Conservation (phyloP, 1,140 invertebrate genomes). For the Pararge aegeria region DNA sequence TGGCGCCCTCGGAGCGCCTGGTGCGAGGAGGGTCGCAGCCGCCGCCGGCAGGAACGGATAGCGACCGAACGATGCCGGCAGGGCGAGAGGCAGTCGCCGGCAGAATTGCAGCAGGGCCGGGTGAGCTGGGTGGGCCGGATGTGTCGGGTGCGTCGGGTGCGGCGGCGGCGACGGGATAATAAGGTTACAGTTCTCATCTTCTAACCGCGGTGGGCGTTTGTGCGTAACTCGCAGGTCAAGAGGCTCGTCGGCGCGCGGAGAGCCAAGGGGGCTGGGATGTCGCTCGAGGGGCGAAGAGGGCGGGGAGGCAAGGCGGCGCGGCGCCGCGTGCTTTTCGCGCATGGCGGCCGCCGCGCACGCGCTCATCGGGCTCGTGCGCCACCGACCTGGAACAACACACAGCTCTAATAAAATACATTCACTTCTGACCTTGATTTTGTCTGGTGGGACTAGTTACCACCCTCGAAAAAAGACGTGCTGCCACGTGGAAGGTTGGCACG, state of each 20-base stretch:
- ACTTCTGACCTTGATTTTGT: not conserved
- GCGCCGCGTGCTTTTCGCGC: conserved; percentile 78
- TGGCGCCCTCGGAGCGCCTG: conserved; percentile 69
- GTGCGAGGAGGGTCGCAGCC: conserved; percentile 61
- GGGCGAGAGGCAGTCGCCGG: conserved; percentile 66
- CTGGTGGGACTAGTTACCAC: too few relatives aligned
- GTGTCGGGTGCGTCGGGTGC: conserved; percentile 71
- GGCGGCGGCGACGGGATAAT: conserved; percentile 81
- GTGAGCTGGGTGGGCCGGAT: conserved; percentile 68
- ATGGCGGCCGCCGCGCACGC: conserved; percentile 77
- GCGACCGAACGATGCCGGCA: conserved; percentile 72
- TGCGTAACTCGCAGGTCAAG: conserved; percentile 90
- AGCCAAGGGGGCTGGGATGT: conserved; percentile 62
- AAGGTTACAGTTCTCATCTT: conserved; percentile 89
- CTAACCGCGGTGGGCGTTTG: conserved; percentile 84
- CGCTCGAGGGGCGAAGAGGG: conserved; percentile 55
- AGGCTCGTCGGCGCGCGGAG: conserved; percentile 84
- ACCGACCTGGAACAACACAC: conserved; percentile 67
- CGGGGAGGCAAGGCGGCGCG: conserved; percentile 75
- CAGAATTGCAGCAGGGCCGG: conserved; percentile 71
- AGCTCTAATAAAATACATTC: conserved; percentile 2
- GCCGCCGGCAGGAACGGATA: conserved; percentile 75
- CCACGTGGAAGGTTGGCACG: too few relatives aligned
- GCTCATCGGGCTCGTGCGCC: conserved; percentile 78
- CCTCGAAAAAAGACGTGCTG: too few relatives aligned